Evolutionary conservation across 2,797 vertebrate species (phyloP).

Genomic region (Spheniscus humboldti): DNA sequence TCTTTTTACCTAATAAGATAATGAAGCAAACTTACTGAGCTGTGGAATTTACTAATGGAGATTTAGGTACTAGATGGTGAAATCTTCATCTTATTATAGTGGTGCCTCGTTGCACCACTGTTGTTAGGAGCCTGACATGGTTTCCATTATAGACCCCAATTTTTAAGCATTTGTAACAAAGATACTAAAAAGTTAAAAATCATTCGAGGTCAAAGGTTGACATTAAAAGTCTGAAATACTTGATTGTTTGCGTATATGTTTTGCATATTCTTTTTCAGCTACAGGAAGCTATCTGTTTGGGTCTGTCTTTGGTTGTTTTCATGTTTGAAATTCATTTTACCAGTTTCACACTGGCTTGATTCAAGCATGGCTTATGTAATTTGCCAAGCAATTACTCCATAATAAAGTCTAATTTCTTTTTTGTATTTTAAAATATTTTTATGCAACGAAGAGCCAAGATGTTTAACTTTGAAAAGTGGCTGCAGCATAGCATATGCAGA

Average conservation of each 20-base stretch:
- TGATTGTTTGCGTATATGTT: slow-evolving; percentile 50
- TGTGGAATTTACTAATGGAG: slow-evolving; percentile 87
- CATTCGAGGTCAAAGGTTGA: slow-evolving; percentile 55
- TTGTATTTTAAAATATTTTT: slow-evolving; percentile 66
- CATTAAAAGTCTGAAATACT: slow-evolving; percentile 35
- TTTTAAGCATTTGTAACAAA: slow-evolving; percentile 67
- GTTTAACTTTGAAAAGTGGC: slow-evolving; percentile 49
- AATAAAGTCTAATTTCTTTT: slow-evolving; percentile 63
- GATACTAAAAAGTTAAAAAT: slow-evolving; percentile 48
- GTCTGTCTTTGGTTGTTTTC: slow-evolving; percentile 33
- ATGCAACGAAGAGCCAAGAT: slow-evolving; percentile 41
- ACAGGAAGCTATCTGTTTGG: background rate
- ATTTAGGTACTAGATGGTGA: slow-evolving; percentile 85
- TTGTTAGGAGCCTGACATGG: slow-evolving; percentile 65
- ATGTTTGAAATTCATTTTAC: slow-evolving; percentile 44
- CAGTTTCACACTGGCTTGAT: slow-evolving; percentile 58
- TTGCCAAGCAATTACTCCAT: slow-evolving; percentile 65
- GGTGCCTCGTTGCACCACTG: slow-evolving; percentile 66
- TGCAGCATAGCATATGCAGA: slow-evolving; percentile 42
- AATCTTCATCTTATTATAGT: slow-evolving; percentile 82
- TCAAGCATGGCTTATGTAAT: slow-evolving; percentile 60
- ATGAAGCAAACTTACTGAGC: slow-evolving; percentile 86
- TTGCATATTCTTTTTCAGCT: background rate
- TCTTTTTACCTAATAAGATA: slow-evolving; percentile 87
- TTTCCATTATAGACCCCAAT: slow-evolving; percentile 53